Base-by-base conservation (phyloP, 2,797 vertebrate species). In the Trichosurus vulpecula region DNA sequence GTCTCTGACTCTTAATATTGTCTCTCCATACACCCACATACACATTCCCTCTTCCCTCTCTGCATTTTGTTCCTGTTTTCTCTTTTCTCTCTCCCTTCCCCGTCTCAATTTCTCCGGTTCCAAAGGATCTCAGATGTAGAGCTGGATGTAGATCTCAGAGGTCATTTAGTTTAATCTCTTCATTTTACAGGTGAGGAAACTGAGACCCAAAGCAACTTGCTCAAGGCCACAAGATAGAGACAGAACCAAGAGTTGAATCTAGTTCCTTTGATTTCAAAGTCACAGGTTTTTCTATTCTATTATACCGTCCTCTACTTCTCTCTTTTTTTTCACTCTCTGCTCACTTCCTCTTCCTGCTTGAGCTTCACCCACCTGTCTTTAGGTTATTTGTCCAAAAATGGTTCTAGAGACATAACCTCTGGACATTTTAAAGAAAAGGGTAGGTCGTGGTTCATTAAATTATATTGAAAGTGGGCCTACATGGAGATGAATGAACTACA, bases 1-100 rank as follows among this genome's bases (percentile, higher is more conserved):
- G 1, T 12, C 31, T 8, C 35, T n/a, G 5, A 31, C 87, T 52
- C n/a, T n/a, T n/a, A n/a, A n/a, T n/a, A n/a, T n/a, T 0, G 0
- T 55, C 41, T 31, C 29, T 9, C 35, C 47, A 27, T 19, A 6
- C 25, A 47, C 55, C 4, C 41, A 47, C n/a, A 47, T 51, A 51
- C 9, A 47, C 25, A 87, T 2, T 47, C 13, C 22, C 91, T 35
- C 13, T 0, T 0, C 31, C 16, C 55, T 74, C 31, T 1, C 25
- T 3, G 14, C 25, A 0, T 4, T 2, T 14, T 56, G 55, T 30
- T 6, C 3, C 11, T 27, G 19, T 52, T 90, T 51, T 55, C 52
- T 91, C 13, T 47, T 0, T 11, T 4, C 52, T 29, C 4, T 13
- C 22, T 27, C 51, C 41, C 90, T 51, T 55, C 52, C 74, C 53